Conservation (phyloP, 2,888 invertebrate genomes). For the Meiosimyza decipiens region DNA sequence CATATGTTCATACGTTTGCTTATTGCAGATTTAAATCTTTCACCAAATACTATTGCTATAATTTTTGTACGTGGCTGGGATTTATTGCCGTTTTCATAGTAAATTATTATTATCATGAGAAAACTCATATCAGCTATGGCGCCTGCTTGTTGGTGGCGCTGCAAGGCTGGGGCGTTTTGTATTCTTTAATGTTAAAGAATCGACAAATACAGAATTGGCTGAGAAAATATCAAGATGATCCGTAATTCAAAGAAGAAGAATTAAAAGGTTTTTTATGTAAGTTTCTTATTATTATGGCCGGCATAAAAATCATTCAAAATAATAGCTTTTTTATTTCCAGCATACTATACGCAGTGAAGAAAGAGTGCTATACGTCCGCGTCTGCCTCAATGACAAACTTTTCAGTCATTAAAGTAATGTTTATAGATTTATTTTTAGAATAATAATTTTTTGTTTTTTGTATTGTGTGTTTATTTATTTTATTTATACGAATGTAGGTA, state of each 20-base stretch:
- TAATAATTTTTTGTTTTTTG: background rate
- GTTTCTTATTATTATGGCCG: background rate
- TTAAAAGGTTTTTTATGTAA: background rate
- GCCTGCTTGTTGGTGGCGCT: slow-evolving; percentile 55
- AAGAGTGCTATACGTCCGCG: slow-evolving; percentile 55
- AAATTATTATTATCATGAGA: slow-evolving; percentile 55
- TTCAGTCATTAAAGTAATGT: slow-evolving; percentile 27
- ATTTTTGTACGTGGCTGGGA: slow-evolving; percentile 53
- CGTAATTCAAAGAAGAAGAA: slow-evolving; percentile 40
- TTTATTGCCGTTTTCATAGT: slow-evolving; percentile 54
- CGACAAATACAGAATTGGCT: slow-evolving; percentile 57
- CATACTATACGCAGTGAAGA: slow-evolving; percentile 47
- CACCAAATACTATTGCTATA: slow-evolving; percentile 56
- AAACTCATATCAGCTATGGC: slow-evolving; percentile 57
- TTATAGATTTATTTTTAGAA: background rate
- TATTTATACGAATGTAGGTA: background rate
- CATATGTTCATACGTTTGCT: background rate
- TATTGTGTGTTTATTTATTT: slow-evolving; percentile 2
- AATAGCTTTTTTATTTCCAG: slow-evolving; percentile 33
- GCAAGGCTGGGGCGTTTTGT: slow-evolving; percentile 58
- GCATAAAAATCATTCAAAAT: background rate
- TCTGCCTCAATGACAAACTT: slow-evolving; percentile 50
- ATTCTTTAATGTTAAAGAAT: slow-evolving; percentile 56
- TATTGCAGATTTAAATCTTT: slow-evolving; percentile 52
- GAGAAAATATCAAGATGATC: slow-evolving; percentile 54